Base-by-base conservation (phyloP, 2,888 invertebrate genomes). In the Oscheius sp. region DNA sequence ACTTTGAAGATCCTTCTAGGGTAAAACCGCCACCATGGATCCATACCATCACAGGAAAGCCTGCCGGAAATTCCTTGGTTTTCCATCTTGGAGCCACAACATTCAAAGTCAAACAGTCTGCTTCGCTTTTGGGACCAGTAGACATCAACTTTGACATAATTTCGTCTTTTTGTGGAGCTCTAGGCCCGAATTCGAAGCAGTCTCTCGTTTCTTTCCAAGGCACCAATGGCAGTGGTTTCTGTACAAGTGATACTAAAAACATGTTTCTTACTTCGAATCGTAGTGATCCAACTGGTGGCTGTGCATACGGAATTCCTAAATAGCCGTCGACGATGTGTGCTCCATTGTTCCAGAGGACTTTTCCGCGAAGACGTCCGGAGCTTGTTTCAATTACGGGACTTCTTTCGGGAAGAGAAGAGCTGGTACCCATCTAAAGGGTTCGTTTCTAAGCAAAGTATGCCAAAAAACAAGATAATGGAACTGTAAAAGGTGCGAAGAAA, bases 21-120 rank as follows among this genome's bases (percentile, higher is more conserved):
- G 79, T 70, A 72, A 83, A 85, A 3, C 82, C 84, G 13, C 85
- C 85, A 9, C 85, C 85, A 65, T 85, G 85, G 21, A 85, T 79
- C 71, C 79, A 85, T 1, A 85, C 80, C 81, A 84, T 83, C 7
- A 85, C 82, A 5, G 84, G 83, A 33, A 83, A 75, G 0, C 83
- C 83, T n/a, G 35, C 33, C 10, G 75, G 76, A 62, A 60, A 77
- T 47, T 80, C 78, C 5, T 74, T 63, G 1, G 70, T 70, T 21
- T 73, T 63, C 79, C 79, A 79, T 51, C 62, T 66, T 2, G 85
- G 85, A n/a, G 80, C 78, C 58, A 85, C 78, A 0, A 85, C 83
- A 68, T 85, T 85, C 57, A 85, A 66, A 2, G 76, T 80, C n/a
- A 85, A 70, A 62, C 85, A 85, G 60, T 81, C 48, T 4, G 76